Evolutionary conservation across 2,888 invertebrate genomes (phyloP).

Genomic region (Tryphoninae sp.): DNA sequence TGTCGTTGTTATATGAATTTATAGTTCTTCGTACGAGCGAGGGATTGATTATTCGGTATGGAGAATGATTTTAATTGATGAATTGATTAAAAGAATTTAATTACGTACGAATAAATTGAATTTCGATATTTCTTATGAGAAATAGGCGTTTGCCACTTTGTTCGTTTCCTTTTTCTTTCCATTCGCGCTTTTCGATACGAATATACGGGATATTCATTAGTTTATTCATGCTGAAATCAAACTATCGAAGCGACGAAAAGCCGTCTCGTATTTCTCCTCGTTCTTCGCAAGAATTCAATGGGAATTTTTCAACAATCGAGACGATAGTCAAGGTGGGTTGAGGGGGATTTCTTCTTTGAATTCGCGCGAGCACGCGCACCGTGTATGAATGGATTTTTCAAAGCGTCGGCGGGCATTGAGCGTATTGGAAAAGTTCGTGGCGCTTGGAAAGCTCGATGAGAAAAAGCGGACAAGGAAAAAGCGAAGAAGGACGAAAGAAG

Average conservation of each 20-base stretch:
- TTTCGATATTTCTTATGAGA: no score
- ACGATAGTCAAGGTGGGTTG: neutral
- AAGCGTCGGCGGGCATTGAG: constrained; percentile 20
- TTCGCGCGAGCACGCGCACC: constrained; percentile 1
- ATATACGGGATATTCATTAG: neutral
- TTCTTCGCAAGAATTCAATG: constrained; percentile 34
- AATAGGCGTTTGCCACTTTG: no score
- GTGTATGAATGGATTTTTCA: constrained; percentile 23
- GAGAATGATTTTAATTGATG: no score
- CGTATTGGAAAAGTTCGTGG: constrained; percentile 55
- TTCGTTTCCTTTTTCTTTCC: neutral
- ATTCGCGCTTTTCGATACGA: neutral
- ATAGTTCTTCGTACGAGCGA: no score
- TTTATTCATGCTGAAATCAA: neutral
- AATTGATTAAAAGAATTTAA: no score
- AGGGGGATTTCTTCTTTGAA: neutral
- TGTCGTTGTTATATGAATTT: no score
- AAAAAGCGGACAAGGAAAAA: constrained; percentile 22
- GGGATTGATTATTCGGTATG: no score
- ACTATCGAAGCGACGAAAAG: neutral
- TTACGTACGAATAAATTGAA: no score
- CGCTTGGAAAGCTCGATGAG: constrained; percentile 33
- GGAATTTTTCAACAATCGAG: constrained; percentile 28
- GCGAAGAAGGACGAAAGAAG: neutral
- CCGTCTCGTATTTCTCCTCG: constrained; percentile 19